Base-by-base conservation (phyloP, 2,888 invertebrate species). In the Tillus elongatus region DNA sequence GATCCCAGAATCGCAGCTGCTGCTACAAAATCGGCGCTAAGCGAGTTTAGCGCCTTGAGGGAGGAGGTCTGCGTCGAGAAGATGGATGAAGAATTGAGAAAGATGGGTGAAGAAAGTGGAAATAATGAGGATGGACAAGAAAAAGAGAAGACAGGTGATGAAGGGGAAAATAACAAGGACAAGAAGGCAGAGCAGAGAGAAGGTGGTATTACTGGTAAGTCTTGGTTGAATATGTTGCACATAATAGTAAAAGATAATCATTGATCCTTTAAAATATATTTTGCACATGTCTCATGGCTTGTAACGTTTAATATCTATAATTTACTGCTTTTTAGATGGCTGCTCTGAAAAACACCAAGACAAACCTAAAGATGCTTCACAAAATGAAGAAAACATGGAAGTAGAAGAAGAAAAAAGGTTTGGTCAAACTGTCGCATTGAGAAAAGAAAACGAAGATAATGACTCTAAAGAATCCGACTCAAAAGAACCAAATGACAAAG, bases 21-120 rank as follows among this genome's bases (percentile, higher is more conserved):
- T 19, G 95, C 95, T 2, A 91, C 93, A 1, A 87, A 87, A 54
- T 89, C 95, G 1, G 95, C 95, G 2, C 86, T 96, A 82, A 91
- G 91, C 54, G 93, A 93, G 63, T 95, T 93, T 60, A 82, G 88
- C 2, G 89, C 88, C 44, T 89, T 96, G 54, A 92, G 92, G 14
- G 35, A 39, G 12, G 91, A 95, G 67, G 91, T 96, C n/a, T 95
- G 95, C 2, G 86, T 89, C 2, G 81, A 87, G 1, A 75, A 95
- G 57, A 75, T 91, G 62, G 92, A 95, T 60, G 87, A 88, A 40
- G 95, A 95, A 68, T 77, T 89, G 57, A 84, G 83, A 60, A 88
- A 33, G 12, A 36, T 40, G 6, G 28, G 36, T 11, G 33, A 40
- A 27, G 29, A 35, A 4, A 32, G 29, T 29, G 24, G 30, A 4